phyloP scores from a whole-genome alignment of 1,140 invertebrate genomes.

The Achatina immaculata region DNA sequence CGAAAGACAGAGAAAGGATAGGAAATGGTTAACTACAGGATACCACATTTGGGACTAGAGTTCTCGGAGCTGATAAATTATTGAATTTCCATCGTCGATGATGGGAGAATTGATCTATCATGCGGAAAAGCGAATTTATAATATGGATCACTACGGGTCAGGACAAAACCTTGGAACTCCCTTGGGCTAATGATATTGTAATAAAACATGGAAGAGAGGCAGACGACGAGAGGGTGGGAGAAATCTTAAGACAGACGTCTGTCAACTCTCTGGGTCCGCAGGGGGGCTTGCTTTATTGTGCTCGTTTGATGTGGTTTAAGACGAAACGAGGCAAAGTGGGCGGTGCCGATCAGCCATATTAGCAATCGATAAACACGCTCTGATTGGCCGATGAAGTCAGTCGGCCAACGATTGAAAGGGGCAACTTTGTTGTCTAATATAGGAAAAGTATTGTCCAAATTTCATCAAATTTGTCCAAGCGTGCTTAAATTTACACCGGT shows the following conservation, averaged over 20 bases:
- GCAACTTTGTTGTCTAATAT: not conserved
- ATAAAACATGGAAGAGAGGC: not conserved
- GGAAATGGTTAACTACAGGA: no score
- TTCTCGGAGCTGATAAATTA: not conserved
- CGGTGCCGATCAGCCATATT: slow-evolving; percentile 9
- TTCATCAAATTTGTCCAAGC: slow-evolving; percentile 19
- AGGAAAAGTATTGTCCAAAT: slow-evolving; percentile 6
- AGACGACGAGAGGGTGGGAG: not conserved
- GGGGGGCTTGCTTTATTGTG: not conserved
- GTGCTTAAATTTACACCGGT: not conserved
- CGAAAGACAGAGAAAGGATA: no score
- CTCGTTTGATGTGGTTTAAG: slow-evolving; percentile 12
- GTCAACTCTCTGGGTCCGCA: not conserved
- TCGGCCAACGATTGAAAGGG: not conserved
- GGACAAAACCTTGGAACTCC: not conserved
- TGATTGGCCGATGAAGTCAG: slow-evolving; percentile 13
- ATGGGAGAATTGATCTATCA: not conserved
- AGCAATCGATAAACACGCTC: slow-evolving; percentile 6
- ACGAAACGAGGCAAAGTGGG: not conserved
- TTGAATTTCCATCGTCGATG: not conserved
- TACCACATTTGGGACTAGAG: no score
- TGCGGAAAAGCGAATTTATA: slow-evolving; percentile 18
- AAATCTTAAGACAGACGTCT: not conserved
- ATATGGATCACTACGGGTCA: not conserved
- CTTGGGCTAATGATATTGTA: not conserved